Percentiles rank a stretch among this genome's conserved stretches.
These are phyloP conservation scores for Hybognathus amarus DNA, from an alignment of 2,797 vertebrate species.

Conservation along the genomic window DNA sequence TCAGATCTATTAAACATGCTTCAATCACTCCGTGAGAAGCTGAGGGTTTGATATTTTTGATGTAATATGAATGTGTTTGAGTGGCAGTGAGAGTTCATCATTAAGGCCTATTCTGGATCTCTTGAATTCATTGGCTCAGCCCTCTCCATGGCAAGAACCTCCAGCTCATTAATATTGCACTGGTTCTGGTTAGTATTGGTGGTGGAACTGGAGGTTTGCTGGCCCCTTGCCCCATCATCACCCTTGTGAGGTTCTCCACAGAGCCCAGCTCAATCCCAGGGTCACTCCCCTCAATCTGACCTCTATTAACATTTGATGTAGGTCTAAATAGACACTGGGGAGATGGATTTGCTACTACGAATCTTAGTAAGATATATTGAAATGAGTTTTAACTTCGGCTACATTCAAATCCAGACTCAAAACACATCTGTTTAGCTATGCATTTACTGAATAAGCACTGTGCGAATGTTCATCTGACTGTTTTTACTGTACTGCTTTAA, in stretches of 20 bases:
- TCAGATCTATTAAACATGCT: conserved; percentile 20
- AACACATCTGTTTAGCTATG: too few relatives aligned
- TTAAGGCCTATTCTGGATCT: conserved; percentile 16
- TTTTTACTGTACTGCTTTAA: too few relatives aligned
- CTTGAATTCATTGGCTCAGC: conserved; percentile 5
- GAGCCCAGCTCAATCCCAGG: conserved; percentile 18
- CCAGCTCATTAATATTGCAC: conserved; percentile 44
- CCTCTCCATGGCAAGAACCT: conserved; percentile 10
- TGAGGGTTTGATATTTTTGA: conserved; percentile 14
- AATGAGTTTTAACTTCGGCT: conserved; percentile 13
- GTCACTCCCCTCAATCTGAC: conserved; percentile 30
- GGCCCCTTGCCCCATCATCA: not conserved
- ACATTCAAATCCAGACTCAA: too few relatives aligned
- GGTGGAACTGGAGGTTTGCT: not conserved
- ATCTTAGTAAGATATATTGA: not conserved
- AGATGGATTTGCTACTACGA: not conserved
- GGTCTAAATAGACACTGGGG: conserved; percentile 33
- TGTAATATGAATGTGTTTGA: conserved; percentile 24
- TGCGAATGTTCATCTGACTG: too few relatives aligned
- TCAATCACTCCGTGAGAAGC: conserved; percentile 3
- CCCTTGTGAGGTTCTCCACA: conserved; percentile 21
- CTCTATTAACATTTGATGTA: conserved; percentile 39
- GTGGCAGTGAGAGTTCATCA: not conserved
- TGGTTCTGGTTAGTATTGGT: conserved; percentile 31
- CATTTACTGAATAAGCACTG: too few relatives aligned